Evolutionary conservation across 2,797 vertebrate species (phyloP).

Genomic region (Mallotus villosus): DNA sequence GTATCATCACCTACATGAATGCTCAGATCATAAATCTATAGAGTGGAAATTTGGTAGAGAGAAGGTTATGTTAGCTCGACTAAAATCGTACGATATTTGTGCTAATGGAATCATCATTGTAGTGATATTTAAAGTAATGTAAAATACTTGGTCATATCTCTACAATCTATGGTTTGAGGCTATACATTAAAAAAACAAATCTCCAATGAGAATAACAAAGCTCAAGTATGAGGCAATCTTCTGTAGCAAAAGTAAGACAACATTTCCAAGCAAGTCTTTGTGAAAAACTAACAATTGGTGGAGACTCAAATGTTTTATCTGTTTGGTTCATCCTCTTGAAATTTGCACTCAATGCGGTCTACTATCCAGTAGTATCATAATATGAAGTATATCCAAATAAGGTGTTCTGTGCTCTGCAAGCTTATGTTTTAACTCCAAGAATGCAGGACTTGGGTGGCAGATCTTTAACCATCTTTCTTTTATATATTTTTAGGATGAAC

Average conservation of each 20-base stretch:
- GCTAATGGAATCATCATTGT: not conserved
- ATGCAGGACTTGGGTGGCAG: too few species aligned
- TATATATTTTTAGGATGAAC: conserved; percentile 73
- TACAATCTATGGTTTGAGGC: not conserved
- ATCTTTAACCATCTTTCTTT: conserved; percentile 8
- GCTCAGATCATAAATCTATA: not conserved
- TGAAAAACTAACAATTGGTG: conserved; percentile 11
- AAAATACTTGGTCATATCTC: not conserved
- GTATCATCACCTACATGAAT: too few species aligned
- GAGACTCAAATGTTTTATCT: not conserved
- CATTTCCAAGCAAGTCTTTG: conserved; percentile 9
- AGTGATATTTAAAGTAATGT: not conserved
- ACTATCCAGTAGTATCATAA: too few species aligned
- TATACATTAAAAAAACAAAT: not conserved
- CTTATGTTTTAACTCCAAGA: too few species aligned
- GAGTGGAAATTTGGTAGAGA: too few species aligned
- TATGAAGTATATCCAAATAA: too few species aligned
- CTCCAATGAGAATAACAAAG: not conserved
- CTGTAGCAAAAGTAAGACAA: not conserved
- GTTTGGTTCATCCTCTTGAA: too few species aligned
- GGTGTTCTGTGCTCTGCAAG: too few species aligned
- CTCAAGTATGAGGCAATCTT: not conserved
- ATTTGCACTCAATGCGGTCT: too few species aligned
- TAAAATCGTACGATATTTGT: not conserved
- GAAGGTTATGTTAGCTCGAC: too few species aligned